Evolutionary conservation across 92 coral and sea anemone species (phyloP).

Genomic region (Actinostola sp.): DNA sequence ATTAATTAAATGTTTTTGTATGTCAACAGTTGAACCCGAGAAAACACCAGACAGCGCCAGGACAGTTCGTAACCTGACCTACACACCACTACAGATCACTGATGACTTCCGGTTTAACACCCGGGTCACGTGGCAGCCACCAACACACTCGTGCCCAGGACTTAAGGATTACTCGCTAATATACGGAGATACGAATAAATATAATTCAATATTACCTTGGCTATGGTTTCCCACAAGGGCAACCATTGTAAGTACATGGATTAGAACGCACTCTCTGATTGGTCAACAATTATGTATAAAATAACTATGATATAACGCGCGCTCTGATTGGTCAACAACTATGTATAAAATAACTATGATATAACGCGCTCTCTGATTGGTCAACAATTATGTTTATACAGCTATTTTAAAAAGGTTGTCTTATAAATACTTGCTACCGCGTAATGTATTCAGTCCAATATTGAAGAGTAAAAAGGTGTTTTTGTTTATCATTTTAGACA

Average conservation of each 20-base stretch:
- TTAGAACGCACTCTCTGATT: no score
- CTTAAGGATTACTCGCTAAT: not conserved
- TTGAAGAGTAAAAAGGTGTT: no score
- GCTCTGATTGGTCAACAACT: no score
- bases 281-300: no score
- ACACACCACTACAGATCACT: not conserved
- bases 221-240: not conserved
- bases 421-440: no score
- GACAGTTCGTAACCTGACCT: conserved; percentile 24
- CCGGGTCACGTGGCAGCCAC: conserved; percentile 48
- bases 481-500: not conserved
- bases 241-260: not conserved
- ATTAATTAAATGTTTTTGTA: not conserved
- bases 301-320: no score
- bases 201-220: not conserved
- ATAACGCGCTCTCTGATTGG: no score
- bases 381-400: no score
- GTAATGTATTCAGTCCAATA: no score
- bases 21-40: not conserved
- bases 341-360: no score
- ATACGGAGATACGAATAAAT: not conserved
- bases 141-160: conserved; percentile 30
- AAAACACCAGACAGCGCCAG: conserved; percentile 6
- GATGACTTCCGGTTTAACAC: conserved; percentile 41
- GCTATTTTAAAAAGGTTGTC: no score